These are phyloP conservation scores for Platypus cylindrus DNA, from an alignment of 2,888 invertebrate genomes.

Conservation along the genomic window DNA sequence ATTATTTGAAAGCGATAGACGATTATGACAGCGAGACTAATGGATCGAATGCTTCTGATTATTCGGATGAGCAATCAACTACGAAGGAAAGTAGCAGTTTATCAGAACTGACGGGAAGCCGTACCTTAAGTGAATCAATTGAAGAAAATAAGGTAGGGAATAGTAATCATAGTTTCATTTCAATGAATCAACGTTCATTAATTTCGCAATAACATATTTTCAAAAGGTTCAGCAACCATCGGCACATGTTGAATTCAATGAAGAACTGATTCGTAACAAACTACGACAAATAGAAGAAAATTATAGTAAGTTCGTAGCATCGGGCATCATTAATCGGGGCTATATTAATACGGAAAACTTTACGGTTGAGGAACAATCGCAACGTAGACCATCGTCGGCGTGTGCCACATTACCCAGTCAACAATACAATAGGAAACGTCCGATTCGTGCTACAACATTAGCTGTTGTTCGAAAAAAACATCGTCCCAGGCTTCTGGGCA, in stretches of 20 bases:
- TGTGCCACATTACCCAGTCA: conserved; percentile 18
- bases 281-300: conserved; percentile 26
- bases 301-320: conserved; percentile 24
- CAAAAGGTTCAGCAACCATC: not conserved
- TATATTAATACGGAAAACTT: conserved; percentile 21
- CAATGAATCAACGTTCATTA: too few species aligned
- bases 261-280: conserved; percentile 19
- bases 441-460: conserved; percentile 14
- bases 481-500: conserved; percentile 13
- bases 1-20: conserved; percentile 39
- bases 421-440: conserved; percentile 17
- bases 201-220: not conserved
- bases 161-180: too few species aligned
- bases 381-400: conserved; percentile 19
- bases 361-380: conserved; percentile 8
- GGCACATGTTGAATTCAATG: conserved; percentile 8
- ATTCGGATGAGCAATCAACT: conserved; percentile 10
- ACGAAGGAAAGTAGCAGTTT: conserved; percentile 15
- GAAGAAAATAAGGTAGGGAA: conserved; percentile 7
- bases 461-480: conserved; percentile 20
- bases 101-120: conserved; percentile 7
- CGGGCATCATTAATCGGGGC: conserved; percentile 23
- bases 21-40: conserved; percentile 12
- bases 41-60: conserved; percentile 11
- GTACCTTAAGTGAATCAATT: conserved; percentile 2